These are phyloP conservation scores for Oophaga pumilio DNA, from an alignment of 2,113 vertebrate genomes.

Conservation along the genomic window DNA sequence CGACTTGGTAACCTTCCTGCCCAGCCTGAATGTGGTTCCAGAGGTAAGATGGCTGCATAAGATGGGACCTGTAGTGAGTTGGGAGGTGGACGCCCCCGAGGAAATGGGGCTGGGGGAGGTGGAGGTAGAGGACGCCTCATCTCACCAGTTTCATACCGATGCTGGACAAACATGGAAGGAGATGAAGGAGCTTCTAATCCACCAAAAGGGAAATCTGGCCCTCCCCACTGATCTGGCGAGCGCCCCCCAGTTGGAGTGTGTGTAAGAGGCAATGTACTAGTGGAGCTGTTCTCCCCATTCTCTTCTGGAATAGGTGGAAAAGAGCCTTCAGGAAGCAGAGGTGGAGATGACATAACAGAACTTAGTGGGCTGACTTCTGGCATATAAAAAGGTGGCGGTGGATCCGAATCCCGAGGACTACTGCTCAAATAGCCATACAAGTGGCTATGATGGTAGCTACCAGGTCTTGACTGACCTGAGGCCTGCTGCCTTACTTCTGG, in stretches of 20 bases:
- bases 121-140: constrained; percentile 72
- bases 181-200: constrained; percentile 88
- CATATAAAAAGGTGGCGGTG: constrained; percentile 93
- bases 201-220: constrained; percentile 89
- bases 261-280: constrained; percentile 90
- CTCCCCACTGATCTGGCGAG: constrained; percentile 93
- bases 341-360: constrained; percentile 94
- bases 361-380: constrained; percentile 95
- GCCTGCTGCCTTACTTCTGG: constrained; percentile 92
- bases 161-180: constrained; percentile 87
- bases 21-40: constrained; percentile 92
- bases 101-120: constrained; percentile 67
- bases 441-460: constrained; percentile 89
- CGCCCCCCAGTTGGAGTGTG: constrained; percentile 91
- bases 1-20: constrained; percentile 87
- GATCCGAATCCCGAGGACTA: constrained; percentile 88
- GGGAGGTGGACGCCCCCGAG: constrained; percentile 79
- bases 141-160: constrained; percentile 83
- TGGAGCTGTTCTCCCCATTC: constrained; percentile 89
- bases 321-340: constrained; percentile 84
- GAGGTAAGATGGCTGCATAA: constrained; percentile 91
- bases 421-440: constrained; percentile 97
- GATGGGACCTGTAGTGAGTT: constrained; percentile 88
- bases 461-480: constrained; percentile 88
- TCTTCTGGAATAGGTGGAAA: constrained; percentile 94